Conservation (phyloP, 2,888 invertebrate species). For the Pterobdella sp. region DNA sequence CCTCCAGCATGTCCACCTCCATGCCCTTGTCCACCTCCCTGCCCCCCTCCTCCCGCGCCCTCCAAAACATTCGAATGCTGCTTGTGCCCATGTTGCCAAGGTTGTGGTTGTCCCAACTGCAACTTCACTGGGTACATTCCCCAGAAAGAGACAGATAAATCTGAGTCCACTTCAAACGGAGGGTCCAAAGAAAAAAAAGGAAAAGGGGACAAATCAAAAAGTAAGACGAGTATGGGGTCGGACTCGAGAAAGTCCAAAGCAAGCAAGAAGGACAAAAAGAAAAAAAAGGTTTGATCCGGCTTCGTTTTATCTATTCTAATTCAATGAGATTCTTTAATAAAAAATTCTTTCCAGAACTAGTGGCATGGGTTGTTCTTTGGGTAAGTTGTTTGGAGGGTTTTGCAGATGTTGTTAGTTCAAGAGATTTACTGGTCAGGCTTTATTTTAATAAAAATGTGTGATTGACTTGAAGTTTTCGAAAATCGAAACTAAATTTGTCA, state of each 20-base stretch:
- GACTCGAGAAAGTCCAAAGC: neutral
- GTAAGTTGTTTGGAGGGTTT: neutral
- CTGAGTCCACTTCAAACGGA: too few relatives aligned
- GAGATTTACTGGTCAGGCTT: too few relatives aligned
- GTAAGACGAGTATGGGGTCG: neutral
- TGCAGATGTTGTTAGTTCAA: neutral
- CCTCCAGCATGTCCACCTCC: neutral
- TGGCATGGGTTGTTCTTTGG: neutral
- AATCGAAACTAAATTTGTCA: too few relatives aligned
- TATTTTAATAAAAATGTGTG: too few relatives aligned
- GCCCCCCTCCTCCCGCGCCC: neutral
- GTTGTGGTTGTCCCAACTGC: neutral
- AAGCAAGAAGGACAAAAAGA: neutral
- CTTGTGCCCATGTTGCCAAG: neutral
- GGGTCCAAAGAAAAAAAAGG: too few relatives aligned
- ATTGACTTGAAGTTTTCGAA: too few relatives aligned
- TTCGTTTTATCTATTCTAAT: too few relatives aligned
- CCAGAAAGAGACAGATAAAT: neutral
- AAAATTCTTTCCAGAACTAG: too few relatives aligned
- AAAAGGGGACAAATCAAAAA: neutral
- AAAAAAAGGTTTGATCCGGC: neutral
- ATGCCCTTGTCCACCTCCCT: neutral
- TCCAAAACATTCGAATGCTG: neutral
- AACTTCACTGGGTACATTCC: slow-evolving; percentile 1
- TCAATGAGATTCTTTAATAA: too few relatives aligned